Percentiles rank a stretch among this genome's conserved stretches.
Evolutionary conservation across 2,888 invertebrate species (phyloP).

Genomic region (Oscheius sp.): DNA sequence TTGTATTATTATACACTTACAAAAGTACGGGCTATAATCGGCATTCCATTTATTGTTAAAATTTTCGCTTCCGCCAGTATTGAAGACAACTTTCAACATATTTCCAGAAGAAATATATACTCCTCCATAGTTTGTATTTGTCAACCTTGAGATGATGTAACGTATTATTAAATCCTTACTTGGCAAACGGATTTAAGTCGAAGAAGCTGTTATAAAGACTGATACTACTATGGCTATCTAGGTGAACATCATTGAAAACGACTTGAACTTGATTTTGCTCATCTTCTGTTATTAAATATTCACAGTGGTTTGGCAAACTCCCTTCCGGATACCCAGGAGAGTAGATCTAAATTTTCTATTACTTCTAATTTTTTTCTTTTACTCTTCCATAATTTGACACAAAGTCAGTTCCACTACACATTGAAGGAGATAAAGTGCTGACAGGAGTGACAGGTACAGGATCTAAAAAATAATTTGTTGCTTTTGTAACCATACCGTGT

Average conservation of each 20-base stretch:
- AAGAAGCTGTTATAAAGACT: background rate
- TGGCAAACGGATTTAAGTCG: background rate
- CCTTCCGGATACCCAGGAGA: slow-evolving; percentile 14
- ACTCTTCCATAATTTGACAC: background rate
- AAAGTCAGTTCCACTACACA: background rate
- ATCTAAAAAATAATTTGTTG: background rate
- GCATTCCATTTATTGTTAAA: background rate
- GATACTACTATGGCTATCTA: background rate
- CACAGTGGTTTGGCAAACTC: background rate
- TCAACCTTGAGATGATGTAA: background rate
- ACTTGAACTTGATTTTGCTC: background rate
- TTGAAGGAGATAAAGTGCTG: background rate
- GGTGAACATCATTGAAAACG: background rate
- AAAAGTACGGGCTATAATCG: background rate
- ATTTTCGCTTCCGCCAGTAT: background rate
- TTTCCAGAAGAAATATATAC: slow-evolving; percentile 8
- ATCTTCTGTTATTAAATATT: background rate
- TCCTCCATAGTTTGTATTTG: background rate
- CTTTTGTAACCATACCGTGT: no score
- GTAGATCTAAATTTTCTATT: background rate
- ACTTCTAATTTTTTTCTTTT: background rate
- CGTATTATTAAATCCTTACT: no score
- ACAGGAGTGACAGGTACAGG: background rate
- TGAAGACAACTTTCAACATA: slow-evolving; percentile 2
- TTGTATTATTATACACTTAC: background rate